Percentiles rank a stretch among this genome's conserved stretches.
Evolutionary conservation across 64 coral and sea anemone genomes (phyloP).

Genomic region (Montipora sp.): DNA sequence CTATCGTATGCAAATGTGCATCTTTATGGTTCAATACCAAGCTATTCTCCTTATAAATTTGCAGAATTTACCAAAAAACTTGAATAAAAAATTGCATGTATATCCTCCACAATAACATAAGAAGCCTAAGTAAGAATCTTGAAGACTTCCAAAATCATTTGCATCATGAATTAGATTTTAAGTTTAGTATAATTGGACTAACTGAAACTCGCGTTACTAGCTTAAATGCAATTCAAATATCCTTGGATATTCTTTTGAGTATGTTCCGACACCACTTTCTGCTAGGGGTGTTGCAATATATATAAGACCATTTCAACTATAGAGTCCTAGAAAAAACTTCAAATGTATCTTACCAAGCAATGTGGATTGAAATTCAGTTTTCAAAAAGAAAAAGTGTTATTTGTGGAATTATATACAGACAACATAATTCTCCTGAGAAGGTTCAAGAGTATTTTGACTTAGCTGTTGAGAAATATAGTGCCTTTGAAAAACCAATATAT

Average conservation of each 20-base stretch:
- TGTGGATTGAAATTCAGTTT: no score
- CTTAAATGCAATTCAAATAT: not conserved
- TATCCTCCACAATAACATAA: no score
- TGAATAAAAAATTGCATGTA: no score
- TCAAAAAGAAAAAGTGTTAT: not conserved
- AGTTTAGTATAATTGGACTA: not conserved
- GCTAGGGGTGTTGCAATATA: slow-evolving; percentile 2
- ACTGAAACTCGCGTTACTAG: not conserved
- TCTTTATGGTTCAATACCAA: no score
- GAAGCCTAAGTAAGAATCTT: no score
- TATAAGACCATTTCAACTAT: slow-evolving; percentile 4
- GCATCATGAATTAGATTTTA: no score
- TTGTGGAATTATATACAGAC: not conserved
- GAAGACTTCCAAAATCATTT: no score
- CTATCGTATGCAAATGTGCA: no score
- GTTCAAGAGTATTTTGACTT: not conserved
- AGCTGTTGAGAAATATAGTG: slow-evolving; percentile 8
- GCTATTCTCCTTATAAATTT: no score
- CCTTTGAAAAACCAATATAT: not conserved
- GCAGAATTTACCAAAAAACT: no score
- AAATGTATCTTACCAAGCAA: not conserved
- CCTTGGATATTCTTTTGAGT: not conserved
- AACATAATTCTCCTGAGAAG: slow-evolving; percentile 13
- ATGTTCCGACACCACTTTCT: slow-evolving; percentile 10
- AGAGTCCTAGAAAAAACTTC: slow-evolving; percentile 6